Base-by-base conservation (phyloP, 2,797 vertebrate genomes). In the Danionella dracula region DNA sequence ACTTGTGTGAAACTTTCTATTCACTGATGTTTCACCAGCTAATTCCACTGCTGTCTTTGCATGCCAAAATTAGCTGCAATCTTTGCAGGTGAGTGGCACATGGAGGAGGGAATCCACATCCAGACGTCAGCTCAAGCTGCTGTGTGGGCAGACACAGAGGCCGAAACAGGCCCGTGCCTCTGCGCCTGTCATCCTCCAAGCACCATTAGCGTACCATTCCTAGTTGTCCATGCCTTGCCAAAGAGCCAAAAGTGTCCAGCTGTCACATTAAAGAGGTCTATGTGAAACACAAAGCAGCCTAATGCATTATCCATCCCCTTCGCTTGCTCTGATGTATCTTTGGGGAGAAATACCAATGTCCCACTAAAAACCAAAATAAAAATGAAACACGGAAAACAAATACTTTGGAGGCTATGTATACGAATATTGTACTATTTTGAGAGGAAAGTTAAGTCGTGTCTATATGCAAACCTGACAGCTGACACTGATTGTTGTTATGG, bases 61-160 rank as follows among this genome's bases (percentile, higher is more conserved):
- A 40, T 69, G 49, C 73, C 40, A 73, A 78, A 75, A 75, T 78
- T 78, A 78, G 53, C 64, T 48, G 37, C 55, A 68, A 13, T 68
- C 68, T 21, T 71, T 71, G 60, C 62, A 71, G 76, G 59, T 68
- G 73, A 71, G 44, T 73, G 70, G 70, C 72, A 66, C 61, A 66
- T 21, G 50, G 54, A 72, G 58, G 57, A 75, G 35, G 40, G 49
- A 46, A 66, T 45, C 51, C 62, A 2, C 32, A 66, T 3, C 19
- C 4, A 55, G 63, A 70, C 56, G 21, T 65, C 67, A 73, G 59
- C 44, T 49, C 58, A 44, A 68, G 59, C 46, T 71, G 64, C 66
- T 38, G 49, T 53, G 71, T 76, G 68, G 68, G 71, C 50, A 58
- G 50, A 73, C 45, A 44, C 27, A 76, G 71, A 64, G 49, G 50